These are phyloP conservation scores for Andricus curvator DNA, from an alignment of 2,888 invertebrate genomes.

Conservation along the genomic window DNA sequence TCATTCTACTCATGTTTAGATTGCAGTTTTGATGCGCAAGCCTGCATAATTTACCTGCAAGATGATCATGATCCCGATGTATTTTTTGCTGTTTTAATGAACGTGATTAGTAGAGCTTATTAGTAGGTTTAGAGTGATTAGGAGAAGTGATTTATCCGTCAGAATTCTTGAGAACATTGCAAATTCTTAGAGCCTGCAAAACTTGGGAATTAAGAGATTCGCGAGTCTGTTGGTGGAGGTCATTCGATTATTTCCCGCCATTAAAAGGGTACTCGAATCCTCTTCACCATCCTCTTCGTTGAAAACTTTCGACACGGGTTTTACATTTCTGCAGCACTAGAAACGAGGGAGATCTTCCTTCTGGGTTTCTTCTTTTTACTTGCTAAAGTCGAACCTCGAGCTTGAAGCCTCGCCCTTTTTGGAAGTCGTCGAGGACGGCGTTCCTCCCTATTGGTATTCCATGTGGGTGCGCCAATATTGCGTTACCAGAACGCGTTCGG, in stretches of 20 bases:
- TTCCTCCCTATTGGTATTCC: conserved; percentile 73
- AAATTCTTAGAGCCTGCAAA: background rate
- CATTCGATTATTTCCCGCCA: conserved; percentile 38
- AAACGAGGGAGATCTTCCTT: conserved; percentile 44
- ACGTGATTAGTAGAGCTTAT: too few relatives aligned
- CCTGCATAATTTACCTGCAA: too few relatives aligned
- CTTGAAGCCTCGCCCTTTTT: conserved; percentile 50
- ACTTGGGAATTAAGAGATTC: conserved; percentile 21
- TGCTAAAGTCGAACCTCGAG: conserved; percentile 51
- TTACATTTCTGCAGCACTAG: conserved; percentile 67
- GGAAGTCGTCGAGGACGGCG: conserved; percentile 52
- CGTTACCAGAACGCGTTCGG: conserved; percentile 76
- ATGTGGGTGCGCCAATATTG: conserved; percentile 74
- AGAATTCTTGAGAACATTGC: background rate
- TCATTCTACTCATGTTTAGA: background rate
- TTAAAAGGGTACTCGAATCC: conserved; percentile 40
- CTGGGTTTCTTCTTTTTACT: conserved; percentile 43
- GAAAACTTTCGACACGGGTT: conserved; percentile 73
- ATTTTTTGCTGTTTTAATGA: too few relatives aligned
- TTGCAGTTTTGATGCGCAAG: too few relatives aligned
- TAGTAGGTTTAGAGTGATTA: too few relatives aligned
- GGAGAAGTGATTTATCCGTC: background rate
- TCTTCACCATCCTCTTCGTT: conserved; percentile 54
- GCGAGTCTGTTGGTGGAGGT: background rate
- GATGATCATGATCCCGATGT: too few relatives aligned